phyloP scores from a whole-genome alignment of 2,888 invertebrate species.

The Dimorphilus gyrociliatus region DNA sequence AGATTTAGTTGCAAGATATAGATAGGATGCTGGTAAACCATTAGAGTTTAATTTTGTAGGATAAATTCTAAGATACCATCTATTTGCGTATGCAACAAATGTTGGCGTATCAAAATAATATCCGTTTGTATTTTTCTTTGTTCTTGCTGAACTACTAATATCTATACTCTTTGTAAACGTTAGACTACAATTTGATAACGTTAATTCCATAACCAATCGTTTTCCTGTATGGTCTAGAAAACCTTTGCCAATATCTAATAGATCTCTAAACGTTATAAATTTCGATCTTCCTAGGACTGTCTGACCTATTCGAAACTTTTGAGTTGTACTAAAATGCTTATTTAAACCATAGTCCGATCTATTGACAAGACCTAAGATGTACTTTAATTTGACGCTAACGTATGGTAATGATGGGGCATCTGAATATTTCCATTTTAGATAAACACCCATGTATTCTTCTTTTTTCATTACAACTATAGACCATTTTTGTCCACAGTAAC shows the following conservation, averaged over 20 bases:
- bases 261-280: constrained; percentile 8
- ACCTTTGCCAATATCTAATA: constrained; percentile 9
- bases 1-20: constrained; percentile 11
- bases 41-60: constrained; percentile 10
- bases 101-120: constrained; percentile 12
- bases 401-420: constrained; percentile 8
- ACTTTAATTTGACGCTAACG: constrained; percentile 11
- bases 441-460: constrained; percentile 11
- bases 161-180: constrained; percentile 8
- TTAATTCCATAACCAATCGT: constrained; percentile 11
- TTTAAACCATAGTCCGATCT: constrained; percentile 8
- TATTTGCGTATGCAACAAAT: constrained; percentile 10
- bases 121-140: constrained; percentile 14
- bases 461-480: constrained; percentile 12
- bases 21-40: constrained; percentile 13
- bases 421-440: constrained; percentile 13
- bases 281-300: constrained; percentile 12
- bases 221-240: constrained; percentile 13
- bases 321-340: constrained; percentile 10
- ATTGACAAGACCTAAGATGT: constrained; percentile 10
- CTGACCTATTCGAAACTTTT: constrained; percentile 11
- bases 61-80: constrained; percentile 15
- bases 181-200: constrained; percentile 7
- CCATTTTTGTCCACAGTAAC: constrained; percentile 13
- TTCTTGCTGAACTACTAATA: constrained; percentile 8